phyloP scores from a whole-genome alignment of 2,888 invertebrate genomes.

The Acleris cristana region DNA sequence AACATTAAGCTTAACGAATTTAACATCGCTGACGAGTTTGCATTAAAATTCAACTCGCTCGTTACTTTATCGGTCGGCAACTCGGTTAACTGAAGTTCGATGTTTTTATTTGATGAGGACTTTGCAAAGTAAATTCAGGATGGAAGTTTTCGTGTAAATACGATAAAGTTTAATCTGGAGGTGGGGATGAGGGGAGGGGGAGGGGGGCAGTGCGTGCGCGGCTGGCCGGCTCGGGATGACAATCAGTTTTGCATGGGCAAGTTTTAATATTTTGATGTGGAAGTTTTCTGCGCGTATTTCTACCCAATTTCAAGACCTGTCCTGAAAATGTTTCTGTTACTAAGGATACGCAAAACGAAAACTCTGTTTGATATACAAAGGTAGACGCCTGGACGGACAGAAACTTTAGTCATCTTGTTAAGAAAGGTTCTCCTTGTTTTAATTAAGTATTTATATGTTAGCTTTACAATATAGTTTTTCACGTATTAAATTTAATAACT shows the following conservation, averaged over 20 bases:
- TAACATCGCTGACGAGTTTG: constrained; percentile 48
- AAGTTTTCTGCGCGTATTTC: not conserved
- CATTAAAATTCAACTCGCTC: constrained; percentile 64
- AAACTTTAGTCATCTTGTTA: too few relatives aligned
- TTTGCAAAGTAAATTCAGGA: constrained; percentile 59
- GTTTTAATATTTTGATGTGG: constrained; percentile 45
- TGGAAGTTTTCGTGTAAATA: constrained; percentile 60
- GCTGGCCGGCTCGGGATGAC: constrained; percentile 21
- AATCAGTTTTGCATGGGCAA: constrained; percentile 45
- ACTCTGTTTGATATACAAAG: too few relatives aligned
- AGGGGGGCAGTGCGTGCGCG: constrained; percentile 5
- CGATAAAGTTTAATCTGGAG: constrained; percentile 57
- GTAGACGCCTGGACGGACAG: too few relatives aligned
- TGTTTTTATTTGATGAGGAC: constrained; percentile 67
- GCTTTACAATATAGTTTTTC: too few relatives aligned
- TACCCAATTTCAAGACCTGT: too few relatives aligned
- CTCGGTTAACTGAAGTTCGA: constrained; percentile 61
- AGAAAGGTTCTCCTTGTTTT: too few relatives aligned
- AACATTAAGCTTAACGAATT: constrained; percentile 48
- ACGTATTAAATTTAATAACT: too few relatives aligned
- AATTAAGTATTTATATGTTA: too few relatives aligned
- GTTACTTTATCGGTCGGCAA: constrained; percentile 64
- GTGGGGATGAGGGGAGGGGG: constrained; percentile 23
- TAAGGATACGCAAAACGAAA: too few relatives aligned
- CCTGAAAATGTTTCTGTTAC: too few relatives aligned